Conservation (phyloP, 2,113 vertebrate species). For the Limanda limanda region DNA sequence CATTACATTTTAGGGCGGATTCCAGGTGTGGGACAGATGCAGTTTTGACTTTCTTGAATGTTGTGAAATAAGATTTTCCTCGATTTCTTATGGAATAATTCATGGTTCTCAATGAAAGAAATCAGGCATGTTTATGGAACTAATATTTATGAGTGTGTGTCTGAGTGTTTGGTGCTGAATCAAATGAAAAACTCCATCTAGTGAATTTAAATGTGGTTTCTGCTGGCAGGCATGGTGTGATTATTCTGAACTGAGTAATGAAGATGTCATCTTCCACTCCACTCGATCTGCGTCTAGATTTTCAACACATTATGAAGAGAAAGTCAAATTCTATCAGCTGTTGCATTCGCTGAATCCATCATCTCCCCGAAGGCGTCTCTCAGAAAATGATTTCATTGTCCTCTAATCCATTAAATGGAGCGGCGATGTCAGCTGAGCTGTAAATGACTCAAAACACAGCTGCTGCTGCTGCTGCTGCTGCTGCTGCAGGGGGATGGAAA, state of each 20-base stretch:
- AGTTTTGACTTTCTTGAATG: too few relatives aligned
- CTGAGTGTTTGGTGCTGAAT: too few relatives aligned
- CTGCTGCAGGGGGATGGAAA: conserved; percentile 53
- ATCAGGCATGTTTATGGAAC: too few relatives aligned
- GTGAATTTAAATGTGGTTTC: too few relatives aligned
- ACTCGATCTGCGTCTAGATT: conserved; percentile 29
- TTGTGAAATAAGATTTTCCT: too few relatives aligned
- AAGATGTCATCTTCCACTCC: conserved; percentile 15
- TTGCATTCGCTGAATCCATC: conserved; percentile 45
- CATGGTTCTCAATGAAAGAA: too few relatives aligned
- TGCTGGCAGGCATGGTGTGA: not conserved
- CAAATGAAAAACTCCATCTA: too few relatives aligned
- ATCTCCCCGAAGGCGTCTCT: conserved; percentile 27
- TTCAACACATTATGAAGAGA: conserved; percentile 46
- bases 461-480: conserved; percentile 32
- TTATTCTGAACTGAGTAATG: conserved; percentile 31
- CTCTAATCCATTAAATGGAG: conserved; percentile 66
- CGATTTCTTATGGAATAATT: too few relatives aligned
- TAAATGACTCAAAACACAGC: conserved; percentile 79
- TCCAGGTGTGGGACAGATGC: too few relatives aligned
- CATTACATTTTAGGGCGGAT: too few relatives aligned
- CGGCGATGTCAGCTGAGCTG: conserved; percentile 67
- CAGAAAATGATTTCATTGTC: conserved; percentile 68
- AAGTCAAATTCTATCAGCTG: conserved; percentile 63
- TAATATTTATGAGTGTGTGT: too few relatives aligned